Conservation (phyloP, 2,888 invertebrate species). For the Tortricodes alternella region DNA sequence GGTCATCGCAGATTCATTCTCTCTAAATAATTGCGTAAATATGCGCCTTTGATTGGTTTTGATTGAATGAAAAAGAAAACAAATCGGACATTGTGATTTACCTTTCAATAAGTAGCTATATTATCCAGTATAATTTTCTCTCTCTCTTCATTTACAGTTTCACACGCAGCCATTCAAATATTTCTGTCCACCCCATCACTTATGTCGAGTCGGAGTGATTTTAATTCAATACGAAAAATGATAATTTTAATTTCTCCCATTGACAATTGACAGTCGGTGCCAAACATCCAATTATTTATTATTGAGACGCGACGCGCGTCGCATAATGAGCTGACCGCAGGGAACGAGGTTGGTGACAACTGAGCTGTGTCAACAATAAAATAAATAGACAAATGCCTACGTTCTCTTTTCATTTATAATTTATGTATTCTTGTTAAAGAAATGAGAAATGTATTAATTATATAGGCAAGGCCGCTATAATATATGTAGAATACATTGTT, state of each 20-base stretch:
- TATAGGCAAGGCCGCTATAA: no score
- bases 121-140: no score
- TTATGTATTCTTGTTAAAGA: no score
- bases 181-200: slow-evolving; percentile 13
- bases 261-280: slow-evolving; percentile 27
- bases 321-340: slow-evolving; percentile 51
- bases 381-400: slow-evolving; percentile 6
- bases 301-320: slow-evolving; percentile 40
- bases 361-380: slow-evolving; percentile 52
- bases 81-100: no score
- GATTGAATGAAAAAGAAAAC: no score
- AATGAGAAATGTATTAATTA: no score
- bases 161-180: slow-evolving; percentile 2
- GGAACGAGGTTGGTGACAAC: slow-evolving; percentile 50
- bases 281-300: slow-evolving; percentile 32
- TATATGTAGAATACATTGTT: no score
- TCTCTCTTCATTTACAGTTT: not conserved
- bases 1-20: not conserved
- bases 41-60: no score
- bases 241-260: slow-evolving; percentile 28
- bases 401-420: no score
- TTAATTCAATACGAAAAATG: slow-evolving; percentile 24
- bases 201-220: slow-evolving; percentile 11
- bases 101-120: no score
- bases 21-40: no score